Evolutionary conservation across 2,888 invertebrate species (phyloP).

Genomic region (Limnephilus marmoratus): DNA sequence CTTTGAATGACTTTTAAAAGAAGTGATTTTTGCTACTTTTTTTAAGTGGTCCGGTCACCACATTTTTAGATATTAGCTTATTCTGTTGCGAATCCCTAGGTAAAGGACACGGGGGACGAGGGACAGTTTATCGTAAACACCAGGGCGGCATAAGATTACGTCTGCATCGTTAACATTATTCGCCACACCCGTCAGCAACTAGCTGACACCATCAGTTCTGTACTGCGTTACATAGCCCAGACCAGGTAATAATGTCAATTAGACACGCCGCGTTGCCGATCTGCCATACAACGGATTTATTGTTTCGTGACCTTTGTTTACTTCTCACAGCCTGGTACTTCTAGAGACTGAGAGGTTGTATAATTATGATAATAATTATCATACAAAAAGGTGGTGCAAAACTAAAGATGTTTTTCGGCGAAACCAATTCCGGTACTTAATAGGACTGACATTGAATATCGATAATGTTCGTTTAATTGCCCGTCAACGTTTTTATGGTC

Average conservation of each 20-base stretch:
- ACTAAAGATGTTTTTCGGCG: background rate
- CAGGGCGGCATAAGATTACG: constrained; percentile 16
- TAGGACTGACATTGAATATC: background rate
- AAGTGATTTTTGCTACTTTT: background rate
- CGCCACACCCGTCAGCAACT: constrained; percentile 35
- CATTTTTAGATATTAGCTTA: background rate
- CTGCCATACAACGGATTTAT: constrained; percentile 24
- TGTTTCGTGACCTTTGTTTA: constrained; percentile 39
- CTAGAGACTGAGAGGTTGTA: background rate
- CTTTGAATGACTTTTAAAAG: too few species aligned
- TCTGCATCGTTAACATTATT: constrained; percentile 30
- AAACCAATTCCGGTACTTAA: background rate
- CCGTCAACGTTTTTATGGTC: background rate
- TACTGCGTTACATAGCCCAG: background rate
- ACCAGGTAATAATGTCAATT: constrained; percentile 32
- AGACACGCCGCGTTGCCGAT: constrained; percentile 37
- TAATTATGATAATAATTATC: background rate
- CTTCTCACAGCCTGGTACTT: constrained; percentile 7
- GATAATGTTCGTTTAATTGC: background rate
- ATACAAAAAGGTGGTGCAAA: background rate
- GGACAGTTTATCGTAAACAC: background rate
- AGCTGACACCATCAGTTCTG: background rate
- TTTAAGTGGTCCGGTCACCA: background rate
- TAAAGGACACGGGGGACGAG: background rate
- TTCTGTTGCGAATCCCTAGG: background rate